Conservation (phyloP, 2,797 vertebrate species). For the Peromyscus eremicus region DNA sequence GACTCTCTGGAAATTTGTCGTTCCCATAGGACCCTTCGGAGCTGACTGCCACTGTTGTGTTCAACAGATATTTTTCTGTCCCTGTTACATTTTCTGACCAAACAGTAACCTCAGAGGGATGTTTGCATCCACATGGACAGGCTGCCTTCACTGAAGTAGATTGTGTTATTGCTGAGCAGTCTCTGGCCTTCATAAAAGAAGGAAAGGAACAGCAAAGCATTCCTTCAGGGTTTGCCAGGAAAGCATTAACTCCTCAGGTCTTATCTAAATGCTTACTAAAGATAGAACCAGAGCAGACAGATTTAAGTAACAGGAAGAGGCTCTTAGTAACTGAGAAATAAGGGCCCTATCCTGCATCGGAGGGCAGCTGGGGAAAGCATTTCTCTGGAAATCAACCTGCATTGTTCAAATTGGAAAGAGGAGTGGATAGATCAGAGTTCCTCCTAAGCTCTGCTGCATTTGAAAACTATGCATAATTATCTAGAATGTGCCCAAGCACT, state of each 20-base stretch:
- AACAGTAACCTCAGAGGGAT: constrained; percentile 21
- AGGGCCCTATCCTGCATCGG: neutral
- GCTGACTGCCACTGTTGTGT: too few species aligned
- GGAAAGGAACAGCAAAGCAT: constrained; percentile 21
- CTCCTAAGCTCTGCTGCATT: neutral
- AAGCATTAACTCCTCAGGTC: constrained; percentile 58
- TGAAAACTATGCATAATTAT: neutral
- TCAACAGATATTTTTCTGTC: neutral
- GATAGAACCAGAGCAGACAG: constrained; percentile 48
- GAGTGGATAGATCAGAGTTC: neutral
- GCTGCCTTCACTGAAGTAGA: constrained; percentile 14
- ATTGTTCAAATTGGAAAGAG: constrained; percentile 28
- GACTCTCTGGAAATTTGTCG: neutral
- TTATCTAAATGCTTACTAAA: constrained; percentile 73
- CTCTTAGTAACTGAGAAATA: constrained; percentile 40
- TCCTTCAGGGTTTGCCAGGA: constrained; percentile 66
- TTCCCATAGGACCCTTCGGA: neutral
- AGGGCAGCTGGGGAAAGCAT: neutral
- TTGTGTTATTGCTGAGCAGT: constrained; percentile 53
- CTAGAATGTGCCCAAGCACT: neutral
- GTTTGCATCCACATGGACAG: neutral
- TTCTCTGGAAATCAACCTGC: constrained; percentile 69
- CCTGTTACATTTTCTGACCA: neutral
- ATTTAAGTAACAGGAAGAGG: constrained; percentile 67
- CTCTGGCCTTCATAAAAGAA: constrained; percentile 58